Evolutionary conservation across 2,888 invertebrate genomes (phyloP), one percentile per base, ranked within the genome.

Genomic region (Boloria selene): DNA sequence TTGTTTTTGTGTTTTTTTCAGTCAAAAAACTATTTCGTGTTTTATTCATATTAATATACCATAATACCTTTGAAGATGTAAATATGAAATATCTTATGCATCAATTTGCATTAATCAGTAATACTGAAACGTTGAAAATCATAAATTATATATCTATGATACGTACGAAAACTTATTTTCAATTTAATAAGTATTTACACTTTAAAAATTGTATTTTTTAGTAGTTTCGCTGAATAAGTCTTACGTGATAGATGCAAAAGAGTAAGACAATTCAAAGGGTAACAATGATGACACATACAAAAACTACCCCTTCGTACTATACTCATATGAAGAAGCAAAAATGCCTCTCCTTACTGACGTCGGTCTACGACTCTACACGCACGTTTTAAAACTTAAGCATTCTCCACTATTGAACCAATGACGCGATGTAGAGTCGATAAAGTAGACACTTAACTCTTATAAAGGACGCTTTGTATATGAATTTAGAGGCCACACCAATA

Each of bases 211-310:
- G 6, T n/a, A 44, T 44, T 56, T 55, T 10, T n/a, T 44, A 14
- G 18, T 44, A n/a, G 4, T 45, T 22, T 22, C n/a, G 14, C 16
- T 44, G 45, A 45, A 18, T 55, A 22, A 56, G 22, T 44, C 45
- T 44, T 22, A 56, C 2, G 17, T 18, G 22, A 56, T n/a, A 56
- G 45, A 1, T 31, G 7, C 31, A 31, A 31, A 31, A 6, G 7
- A 31, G 31, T 7, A 22, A 45, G 56, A 22, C n/a, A 22, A 22
- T 56, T 56, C n/a, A 22, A 22, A 22, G 56, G n/a, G 56, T 56
- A 56, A 26, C 22, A 56, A 56, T 56, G 56, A 56, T 56, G 56
- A 22, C n/a, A 22, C 56, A 5, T 45, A 56, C 45, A 56, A 45
- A 56, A 56, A 18, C 56, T 56, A 22, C 56, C 56, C 56, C 26